phyloP scores from a whole-genome alignment of 2,113 vertebrate species.

The Psittacara wagleri region DNA sequence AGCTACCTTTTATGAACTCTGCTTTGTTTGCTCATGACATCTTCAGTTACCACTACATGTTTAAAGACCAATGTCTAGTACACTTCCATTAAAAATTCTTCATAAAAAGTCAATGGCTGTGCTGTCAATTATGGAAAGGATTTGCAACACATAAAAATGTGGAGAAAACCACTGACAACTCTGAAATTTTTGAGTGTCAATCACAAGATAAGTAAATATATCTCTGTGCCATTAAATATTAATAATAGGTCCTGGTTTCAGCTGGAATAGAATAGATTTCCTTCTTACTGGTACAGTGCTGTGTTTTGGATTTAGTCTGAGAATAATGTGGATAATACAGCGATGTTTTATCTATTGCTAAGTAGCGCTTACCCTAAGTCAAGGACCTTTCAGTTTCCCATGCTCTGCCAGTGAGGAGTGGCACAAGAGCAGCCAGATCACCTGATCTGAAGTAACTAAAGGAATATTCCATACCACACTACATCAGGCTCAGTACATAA shows the following conservation, averaged over 20 bases:
- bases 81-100: neutral
- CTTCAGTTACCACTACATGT: neutral
- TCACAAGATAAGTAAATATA: neutral
- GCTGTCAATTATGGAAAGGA: neutral
- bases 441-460: neutral
- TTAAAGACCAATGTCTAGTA: neutral
- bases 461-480: neutral
- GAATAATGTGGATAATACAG: neutral
- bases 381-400: neutral
- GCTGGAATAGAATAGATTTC: neutral
- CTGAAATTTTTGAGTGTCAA: neutral
- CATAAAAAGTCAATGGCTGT: neutral
- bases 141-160: neutral
- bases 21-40: slow-evolving; percentile 10
- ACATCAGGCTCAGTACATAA: neutral
- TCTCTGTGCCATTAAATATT: neutral
- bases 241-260: neutral
- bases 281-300: neutral
- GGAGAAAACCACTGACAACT: neutral
- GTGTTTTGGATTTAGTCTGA: neutral
- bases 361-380: neutral
- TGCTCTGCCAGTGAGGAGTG: neutral
- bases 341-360: neutral
- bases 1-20: neutral
- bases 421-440: neutral